Percentiles rank a stretch among this genome's conserved stretches.
Conservation (phyloP, 1,140 invertebrate genomes). For the Homarus americanus region DNA sequence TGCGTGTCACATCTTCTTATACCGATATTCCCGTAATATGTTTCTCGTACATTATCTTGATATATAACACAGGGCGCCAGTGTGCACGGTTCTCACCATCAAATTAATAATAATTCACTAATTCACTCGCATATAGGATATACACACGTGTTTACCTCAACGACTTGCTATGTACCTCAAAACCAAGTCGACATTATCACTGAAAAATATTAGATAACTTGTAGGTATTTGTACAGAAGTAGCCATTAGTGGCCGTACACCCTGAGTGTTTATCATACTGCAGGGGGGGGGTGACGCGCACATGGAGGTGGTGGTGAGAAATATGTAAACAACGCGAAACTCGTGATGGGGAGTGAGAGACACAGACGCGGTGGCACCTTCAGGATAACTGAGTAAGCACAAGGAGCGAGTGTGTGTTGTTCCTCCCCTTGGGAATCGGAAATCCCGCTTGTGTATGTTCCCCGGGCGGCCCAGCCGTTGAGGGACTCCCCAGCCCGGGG, state of each 20-base stretch:
- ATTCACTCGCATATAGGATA: background rate
- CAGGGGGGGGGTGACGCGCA: background rate
- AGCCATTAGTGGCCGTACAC: too few relatives aligned
- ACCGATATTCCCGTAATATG: too few relatives aligned
- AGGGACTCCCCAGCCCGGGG: slow-evolving; percentile 58
- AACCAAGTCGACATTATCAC: background rate
- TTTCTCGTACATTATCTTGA: too few relatives aligned
- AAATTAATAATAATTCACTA: too few relatives aligned
- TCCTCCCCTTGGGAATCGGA: slow-evolving; percentile 34
- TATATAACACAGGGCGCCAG: too few relatives aligned
- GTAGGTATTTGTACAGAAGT: too few relatives aligned
- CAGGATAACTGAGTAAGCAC: slow-evolving; percentile 41
- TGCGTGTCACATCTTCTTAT: too few relatives aligned
- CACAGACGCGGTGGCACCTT: slow-evolving; percentile 26
- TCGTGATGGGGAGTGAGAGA: background rate
- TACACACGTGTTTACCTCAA: background rate
- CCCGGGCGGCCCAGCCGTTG: slow-evolving; percentile 20
- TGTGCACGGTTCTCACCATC: too few relatives aligned
- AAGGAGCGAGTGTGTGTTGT: slow-evolving; percentile 12
- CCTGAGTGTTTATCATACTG: too few relatives aligned
- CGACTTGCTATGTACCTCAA: background rate
- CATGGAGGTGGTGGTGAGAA: background rate
- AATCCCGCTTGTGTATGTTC: slow-evolving; percentile 29
- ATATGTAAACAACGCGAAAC: background rate
- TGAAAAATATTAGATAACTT: background rate